Evolutionary conservation across 2,797 vertebrate species (phyloP), one percentile per base, ranked within the genome.

Genomic region (Ispidina picta): DNA sequence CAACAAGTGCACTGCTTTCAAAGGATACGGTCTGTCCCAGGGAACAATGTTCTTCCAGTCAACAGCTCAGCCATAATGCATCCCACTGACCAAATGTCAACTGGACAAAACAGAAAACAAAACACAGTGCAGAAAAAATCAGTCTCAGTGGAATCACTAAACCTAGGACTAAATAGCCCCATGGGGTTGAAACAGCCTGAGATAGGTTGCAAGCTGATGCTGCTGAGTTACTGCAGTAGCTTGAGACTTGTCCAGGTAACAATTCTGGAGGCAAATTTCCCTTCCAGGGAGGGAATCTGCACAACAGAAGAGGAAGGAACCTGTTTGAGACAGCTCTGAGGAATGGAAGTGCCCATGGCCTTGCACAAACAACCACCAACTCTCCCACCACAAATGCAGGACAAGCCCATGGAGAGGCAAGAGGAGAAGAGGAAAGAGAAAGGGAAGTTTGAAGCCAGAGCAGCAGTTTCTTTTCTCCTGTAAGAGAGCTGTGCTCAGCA

Each of bases 21-120:
- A 99, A 99, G 99, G 99, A 99, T 99, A 99, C 99, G 99, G 97
- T 99, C 99, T 72, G 99, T 99, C 94, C 99, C 99, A 39, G 99
- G 99, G 95, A 99, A 99, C 95, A 99, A 97, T 0, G 99, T 99
- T 97, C 98, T 98, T 98, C 99, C 99, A 71, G 99, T 99, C 86
- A 99, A 98, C 43, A 99, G 98, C 89, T 99, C 99, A 19, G 99
- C 99, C 99, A 99, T 99, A 97, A 99, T 99, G 98, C 99, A 99
- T 90, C 99, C 99, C 96, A 99, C 99, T 60, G 99, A 99, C 99
- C 99, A 99, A 97, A 99, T 99, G 97, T 99, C 99, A 97, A 99
- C 99, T 99, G 87, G 93, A 90, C 95, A 94, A 97, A 94, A 78
- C 5, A 31, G 21, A 92, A 79, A 85, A 54, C 25, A 58, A 31